phyloP scores from a whole-genome alignment of 53 echinoderm and acorn worm species.

The Hippasteria phrygiana region DNA sequence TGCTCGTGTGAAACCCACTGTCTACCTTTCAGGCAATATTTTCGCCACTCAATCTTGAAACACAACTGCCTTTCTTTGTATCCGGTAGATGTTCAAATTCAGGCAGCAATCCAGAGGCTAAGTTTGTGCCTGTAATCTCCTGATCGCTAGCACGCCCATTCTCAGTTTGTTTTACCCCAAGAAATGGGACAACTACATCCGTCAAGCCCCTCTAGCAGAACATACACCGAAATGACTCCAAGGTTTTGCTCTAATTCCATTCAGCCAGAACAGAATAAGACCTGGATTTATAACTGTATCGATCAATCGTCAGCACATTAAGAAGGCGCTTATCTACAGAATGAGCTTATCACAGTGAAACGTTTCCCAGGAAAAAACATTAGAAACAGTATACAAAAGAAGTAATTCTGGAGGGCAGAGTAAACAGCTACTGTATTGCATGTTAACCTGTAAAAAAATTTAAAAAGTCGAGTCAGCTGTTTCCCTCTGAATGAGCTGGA shows the following conservation, averaged over 20 bases:
- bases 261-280: not conserved
- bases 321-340: not conserved
- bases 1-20: no score
- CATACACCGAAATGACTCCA: constrained; percentile 24
- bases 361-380: not conserved
- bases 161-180: constrained; percentile 36
- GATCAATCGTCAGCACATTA: not conserved
- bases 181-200: not conserved
- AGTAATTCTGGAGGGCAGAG: not conserved
- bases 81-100: not conserved
- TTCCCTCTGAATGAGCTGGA: not conserved
- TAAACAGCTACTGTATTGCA: not conserved
- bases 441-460: no score
- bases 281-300: not conserved
- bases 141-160: not conserved
- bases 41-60: not conserved
- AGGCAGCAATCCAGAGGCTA: not conserved
- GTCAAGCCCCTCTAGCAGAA: not conserved
- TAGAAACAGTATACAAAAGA: not conserved
- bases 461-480: not conserved
- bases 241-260: not conserved
- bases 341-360: not conserved
- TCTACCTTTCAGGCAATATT: not conserved
- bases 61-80: not conserved
- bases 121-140: constrained; percentile 6